A percentile compares a stretch with the other conserved stretches of the same genome.
phyloP scores from a whole-genome alignment of 2,797 vertebrate species.

The Lacerta bilineata region DNA sequence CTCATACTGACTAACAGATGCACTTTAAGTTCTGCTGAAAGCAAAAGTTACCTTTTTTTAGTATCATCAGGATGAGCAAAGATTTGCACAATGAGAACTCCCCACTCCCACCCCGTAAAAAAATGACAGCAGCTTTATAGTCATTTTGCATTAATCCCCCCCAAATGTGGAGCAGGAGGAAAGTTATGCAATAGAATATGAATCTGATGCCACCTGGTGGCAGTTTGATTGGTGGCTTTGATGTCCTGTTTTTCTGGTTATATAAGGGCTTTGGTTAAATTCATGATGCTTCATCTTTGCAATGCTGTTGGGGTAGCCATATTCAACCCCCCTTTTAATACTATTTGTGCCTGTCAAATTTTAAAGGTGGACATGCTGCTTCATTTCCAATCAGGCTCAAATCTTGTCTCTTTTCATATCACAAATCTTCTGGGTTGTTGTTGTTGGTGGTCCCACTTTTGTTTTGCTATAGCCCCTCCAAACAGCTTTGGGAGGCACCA shows the following conservation, averaged over 20 bases:
- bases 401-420: no score
- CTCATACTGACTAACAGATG: not conserved
- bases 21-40: not conserved
- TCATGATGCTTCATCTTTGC: no score
- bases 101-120: slow-evolving; percentile 6
- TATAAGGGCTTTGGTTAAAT: not conserved
- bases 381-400: no score
- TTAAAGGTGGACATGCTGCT: no score
- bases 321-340: no score
- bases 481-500: no score
- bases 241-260: not conserved
- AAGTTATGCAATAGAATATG: fast-evolving
- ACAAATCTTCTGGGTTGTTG: no score
- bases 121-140: not conserved
- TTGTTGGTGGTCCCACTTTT: no score
- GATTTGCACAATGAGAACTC: not conserved
- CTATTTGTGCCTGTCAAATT: no score
- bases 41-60: not conserved
- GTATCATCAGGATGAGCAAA: not conserved
- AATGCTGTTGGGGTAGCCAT: no score
- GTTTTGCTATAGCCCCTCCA: no score
- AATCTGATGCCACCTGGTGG: slow-evolving; percentile 68
- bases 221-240: not conserved
- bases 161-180: fast-evolving
- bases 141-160: not conserved